These are phyloP conservation scores for Eunapius fragilis DNA, from an alignment of 37 sponge, comb jelly and placozoan species.

Conservation along the genomic window DNA sequence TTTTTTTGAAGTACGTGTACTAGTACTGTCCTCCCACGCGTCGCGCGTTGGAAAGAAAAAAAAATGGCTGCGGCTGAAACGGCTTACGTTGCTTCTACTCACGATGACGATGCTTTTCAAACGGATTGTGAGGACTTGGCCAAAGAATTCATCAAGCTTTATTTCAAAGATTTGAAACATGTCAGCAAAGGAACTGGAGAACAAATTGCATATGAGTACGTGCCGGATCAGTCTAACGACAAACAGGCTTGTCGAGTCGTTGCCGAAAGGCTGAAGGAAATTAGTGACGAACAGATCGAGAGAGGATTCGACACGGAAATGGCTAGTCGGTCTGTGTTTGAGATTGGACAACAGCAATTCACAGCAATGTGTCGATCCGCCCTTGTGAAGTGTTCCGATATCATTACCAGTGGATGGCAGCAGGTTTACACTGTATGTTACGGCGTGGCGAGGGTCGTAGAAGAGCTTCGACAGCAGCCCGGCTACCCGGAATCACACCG, in stretches of 20 bases:
- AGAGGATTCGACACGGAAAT: background rate
- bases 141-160: background rate
- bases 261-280: constrained; percentile 15
- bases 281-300: constrained; percentile 5
- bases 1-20: background rate
- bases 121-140: background rate
- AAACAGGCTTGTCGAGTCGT: background rate
- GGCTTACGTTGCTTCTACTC: background rate
- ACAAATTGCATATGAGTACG: background rate
- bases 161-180: background rate
- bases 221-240: background rate
- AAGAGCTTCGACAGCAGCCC: background rate
- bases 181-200: background rate
- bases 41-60: background rate
- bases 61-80: background rate
- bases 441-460: background rate
- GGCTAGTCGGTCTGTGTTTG: constrained; percentile 18
- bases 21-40: background rate
- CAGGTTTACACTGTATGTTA: constrained; percentile 1
- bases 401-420: constrained; percentile 10
- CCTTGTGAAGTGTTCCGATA: background rate
- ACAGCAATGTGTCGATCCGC: background rate
- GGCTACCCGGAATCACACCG: background rate
- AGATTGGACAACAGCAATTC: constrained; percentile 5
- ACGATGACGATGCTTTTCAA: background rate